These are phyloP conservation scores for Limenitis camilla DNA, from an alignment of 2,888 invertebrate species.

Conservation along the genomic window DNA sequence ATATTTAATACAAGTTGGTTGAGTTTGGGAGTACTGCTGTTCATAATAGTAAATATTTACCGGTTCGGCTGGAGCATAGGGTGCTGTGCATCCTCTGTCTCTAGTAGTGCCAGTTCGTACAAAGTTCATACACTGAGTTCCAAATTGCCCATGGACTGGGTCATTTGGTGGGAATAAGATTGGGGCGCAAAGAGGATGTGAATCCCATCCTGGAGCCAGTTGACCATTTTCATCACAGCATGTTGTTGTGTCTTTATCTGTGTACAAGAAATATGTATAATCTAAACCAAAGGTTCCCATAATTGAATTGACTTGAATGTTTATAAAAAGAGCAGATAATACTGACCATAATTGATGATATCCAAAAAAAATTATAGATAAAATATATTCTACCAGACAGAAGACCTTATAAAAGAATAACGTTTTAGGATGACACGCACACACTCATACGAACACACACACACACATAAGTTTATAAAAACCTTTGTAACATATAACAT, in stretches of 20 bases:
- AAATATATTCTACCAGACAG: no score
- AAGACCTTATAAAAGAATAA: no score
- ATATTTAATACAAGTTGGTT: no score
- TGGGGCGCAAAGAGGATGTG: conserved; percentile 57
- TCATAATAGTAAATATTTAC: conserved; percentile 47
- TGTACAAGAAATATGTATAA: neutral
- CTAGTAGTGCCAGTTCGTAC: conserved; percentile 80
- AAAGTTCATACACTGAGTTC: conserved; percentile 81
- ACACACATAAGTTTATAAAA: no score
- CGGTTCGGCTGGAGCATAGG: conserved; percentile 80
- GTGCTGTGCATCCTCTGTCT: conserved; percentile 78
- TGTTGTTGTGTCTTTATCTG: conserved; percentile 49
- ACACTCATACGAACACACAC: no score
- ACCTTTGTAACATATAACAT: no score
- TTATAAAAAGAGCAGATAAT: no score
- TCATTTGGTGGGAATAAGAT: conserved; percentile 54
- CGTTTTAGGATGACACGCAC: no score
- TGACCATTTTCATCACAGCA: conserved; percentile 59
- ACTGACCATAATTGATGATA: no score
- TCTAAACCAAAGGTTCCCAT: neutral
- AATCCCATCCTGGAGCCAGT: conserved; percentile 38
- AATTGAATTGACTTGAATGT: neutral
- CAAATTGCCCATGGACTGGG: conserved; percentile 61
- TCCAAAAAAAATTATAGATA: no score
- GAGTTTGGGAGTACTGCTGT: neutral